Base-by-base conservation (phyloP, 1,140 invertebrate species). In the Acromyrmex charruanus region DNA sequence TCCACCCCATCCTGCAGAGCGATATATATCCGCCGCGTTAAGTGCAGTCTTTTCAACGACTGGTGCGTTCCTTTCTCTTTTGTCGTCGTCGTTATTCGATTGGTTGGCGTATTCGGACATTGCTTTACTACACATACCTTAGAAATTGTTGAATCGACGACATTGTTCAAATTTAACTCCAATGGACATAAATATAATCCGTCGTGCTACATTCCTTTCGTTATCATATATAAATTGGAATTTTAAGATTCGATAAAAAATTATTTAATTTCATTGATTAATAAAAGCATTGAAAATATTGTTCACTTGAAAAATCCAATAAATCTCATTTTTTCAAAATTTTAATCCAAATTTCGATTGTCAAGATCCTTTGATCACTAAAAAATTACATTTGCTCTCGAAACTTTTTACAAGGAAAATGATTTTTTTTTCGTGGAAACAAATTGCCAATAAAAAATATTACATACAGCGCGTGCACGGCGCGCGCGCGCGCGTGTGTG, bases 11-110 rank as follows among this genome's bases (percentile, higher is more conserved):
- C 71, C 58, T 58, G 25, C 51, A 63, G 25, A 31, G 25, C 84
- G 84, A 89, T 89, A 86, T 89, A 89, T 89, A 89, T 86, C 77
- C 63, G 69, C 55, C 71, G 49, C 87, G 87, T 89, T 89, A 89
- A 89, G 87, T 86, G 82, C 88, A 89, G 84, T 35, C 87, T 89
- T 87, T 89, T 89, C 88, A 77, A n/a, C 88, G 58, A 77, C 39
- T 69, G 18, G 31, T 21, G 12, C 9, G 21, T 3, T 68, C 18
- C 3, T 88, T 86, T 89, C 53, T 89, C 77, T 55, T 89, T 79
- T 53, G 59, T 58, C 25, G 44, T 59, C 25, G 49, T 63, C 16
- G 35, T 39, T 81, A 81, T 71, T 51, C 69, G 84, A 80, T 89
- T 74, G 88, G 79, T 77, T 55, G 55, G 51, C n/a, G 69, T 44